Conservation (phyloP, 2,113 vertebrate species). For the Archocentrus centrarchus region DNA sequence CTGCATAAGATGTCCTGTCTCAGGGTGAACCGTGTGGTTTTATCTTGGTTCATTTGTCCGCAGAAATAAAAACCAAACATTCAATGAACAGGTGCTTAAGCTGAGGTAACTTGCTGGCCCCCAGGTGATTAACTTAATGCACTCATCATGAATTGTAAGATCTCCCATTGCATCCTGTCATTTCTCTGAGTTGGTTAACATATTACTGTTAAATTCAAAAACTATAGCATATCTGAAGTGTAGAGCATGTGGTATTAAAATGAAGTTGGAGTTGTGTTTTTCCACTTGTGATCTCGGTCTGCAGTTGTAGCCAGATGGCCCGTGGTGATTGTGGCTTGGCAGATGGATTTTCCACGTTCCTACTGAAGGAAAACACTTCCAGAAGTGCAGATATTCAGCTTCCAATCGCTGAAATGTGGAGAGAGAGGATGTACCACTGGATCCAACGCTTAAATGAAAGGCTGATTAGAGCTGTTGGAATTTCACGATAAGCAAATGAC, state of each 20-base stretch:
- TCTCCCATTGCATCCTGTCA: too few relatives aligned
- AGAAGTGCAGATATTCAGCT: background rate
- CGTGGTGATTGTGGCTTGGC: constrained; percentile 17
- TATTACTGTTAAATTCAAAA: background rate
- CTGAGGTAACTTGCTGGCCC: background rate
- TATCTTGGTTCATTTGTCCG: background rate
- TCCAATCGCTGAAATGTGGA: background rate
- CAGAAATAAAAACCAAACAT: background rate
- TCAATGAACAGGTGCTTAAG: background rate
- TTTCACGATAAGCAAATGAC: constrained; percentile 23
- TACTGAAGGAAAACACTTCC: constrained; percentile 4
- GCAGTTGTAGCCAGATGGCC: background rate
- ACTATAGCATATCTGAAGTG: background rate
- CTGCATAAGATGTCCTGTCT: background rate
- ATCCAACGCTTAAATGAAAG: background rate
- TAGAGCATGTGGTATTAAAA: background rate
- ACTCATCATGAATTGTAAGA: background rate
- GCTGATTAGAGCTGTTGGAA: constrained; percentile 22
- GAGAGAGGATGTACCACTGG: background rate
- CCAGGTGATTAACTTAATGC: background rate
- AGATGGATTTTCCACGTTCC: constrained; percentile 23
- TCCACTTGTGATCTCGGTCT: background rate
- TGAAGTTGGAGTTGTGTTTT: background rate
- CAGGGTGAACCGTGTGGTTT: background rate
- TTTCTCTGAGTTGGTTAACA: background rate